Evolutionary conservation across 2,888 invertebrate species (phyloP).

Genomic region (Orthosia gothica): DNA sequence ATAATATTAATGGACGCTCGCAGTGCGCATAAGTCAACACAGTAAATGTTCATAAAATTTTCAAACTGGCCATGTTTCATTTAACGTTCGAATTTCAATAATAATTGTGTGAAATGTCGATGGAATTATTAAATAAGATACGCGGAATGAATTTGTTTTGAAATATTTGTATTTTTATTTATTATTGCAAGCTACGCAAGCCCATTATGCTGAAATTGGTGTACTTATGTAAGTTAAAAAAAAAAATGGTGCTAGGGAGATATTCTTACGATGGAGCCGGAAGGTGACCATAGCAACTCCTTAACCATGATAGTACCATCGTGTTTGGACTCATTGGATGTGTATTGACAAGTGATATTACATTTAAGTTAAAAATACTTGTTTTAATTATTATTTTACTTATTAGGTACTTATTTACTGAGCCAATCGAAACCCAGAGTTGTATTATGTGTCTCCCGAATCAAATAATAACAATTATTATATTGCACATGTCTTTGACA

Average conservation of each 20-base stretch:
- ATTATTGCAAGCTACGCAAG: too few species aligned
- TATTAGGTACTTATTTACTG: neutral
- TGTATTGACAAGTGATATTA: too few species aligned
- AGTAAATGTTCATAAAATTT: slow-evolving; percentile 41
- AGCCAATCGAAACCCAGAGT: neutral
- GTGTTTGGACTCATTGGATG: too few species aligned
- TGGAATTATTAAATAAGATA: neutral
- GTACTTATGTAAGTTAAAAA: too few species aligned
- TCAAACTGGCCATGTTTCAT: slow-evolving; percentile 30
- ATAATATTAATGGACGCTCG: slow-evolving; percentile 40
- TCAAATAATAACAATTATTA: neutral
- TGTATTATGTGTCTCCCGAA: neutral
- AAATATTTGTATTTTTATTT: neutral
- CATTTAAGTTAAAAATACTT: too few species aligned
- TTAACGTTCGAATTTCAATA: slow-evolving; percentile 11
- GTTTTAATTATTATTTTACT: too few species aligned
- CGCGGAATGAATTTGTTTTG: neutral
- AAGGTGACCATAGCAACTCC: too few species aligned
- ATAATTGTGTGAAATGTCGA: slow-evolving; percentile 3
- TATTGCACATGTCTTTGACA: neutral
- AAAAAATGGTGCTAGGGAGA: too few species aligned
- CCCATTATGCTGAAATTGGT: too few species aligned
- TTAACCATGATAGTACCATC: too few species aligned
- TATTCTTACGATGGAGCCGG: too few species aligned
- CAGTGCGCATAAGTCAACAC: slow-evolving; percentile 24